Evolutionary conservation across 2,888 invertebrate genomes (phyloP).

Genomic region (Eilema caniola): DNA sequence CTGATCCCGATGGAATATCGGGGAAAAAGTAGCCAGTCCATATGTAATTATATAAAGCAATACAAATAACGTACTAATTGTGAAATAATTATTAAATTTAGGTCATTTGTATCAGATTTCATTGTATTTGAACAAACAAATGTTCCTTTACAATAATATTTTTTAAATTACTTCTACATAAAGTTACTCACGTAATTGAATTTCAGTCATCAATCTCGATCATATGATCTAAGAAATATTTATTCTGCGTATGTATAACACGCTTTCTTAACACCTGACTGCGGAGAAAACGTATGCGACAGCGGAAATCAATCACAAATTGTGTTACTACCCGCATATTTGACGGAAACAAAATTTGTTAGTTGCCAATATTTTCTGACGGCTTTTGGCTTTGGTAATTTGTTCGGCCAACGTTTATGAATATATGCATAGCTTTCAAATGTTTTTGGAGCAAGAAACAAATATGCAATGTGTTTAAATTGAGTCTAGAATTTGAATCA

Average conservation of each 20-base stretch:
- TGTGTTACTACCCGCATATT: conserved; percentile 65
- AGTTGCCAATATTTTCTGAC: conserved; percentile 58
- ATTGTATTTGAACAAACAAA: too few species aligned
- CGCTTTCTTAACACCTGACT: conserved; percentile 57
- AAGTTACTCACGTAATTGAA: background rate
- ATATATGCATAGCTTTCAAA: conserved; percentile 15
- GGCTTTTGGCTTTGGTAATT: conserved; percentile 28
- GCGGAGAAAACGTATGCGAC: conserved; percentile 57
- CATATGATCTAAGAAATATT: conserved; percentile 56
- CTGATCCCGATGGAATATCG: too few species aligned
- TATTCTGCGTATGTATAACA: conserved; percentile 40
- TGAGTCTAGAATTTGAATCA: background rate
- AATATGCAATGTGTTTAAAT: conserved; percentile 4
- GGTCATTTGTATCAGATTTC: too few species aligned
- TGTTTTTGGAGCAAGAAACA: conserved; percentile 8
- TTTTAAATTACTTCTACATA: too few species aligned
- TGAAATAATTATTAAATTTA: too few species aligned
- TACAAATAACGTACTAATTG: too few species aligned
- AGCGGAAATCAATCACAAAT: conserved; percentile 76
- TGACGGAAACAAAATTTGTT: conserved; percentile 70
- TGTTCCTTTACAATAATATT: too few species aligned
- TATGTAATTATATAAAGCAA: too few species aligned
- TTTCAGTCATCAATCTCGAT: conserved; percentile 41
- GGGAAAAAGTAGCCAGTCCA: too few species aligned
- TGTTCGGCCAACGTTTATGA: conserved; percentile 27